A percentile compares a stretch with the other conserved stretches of the same genome.
Conservation (phyloP, 1,140 invertebrate species). For the Ostrea edulis region DNA sequence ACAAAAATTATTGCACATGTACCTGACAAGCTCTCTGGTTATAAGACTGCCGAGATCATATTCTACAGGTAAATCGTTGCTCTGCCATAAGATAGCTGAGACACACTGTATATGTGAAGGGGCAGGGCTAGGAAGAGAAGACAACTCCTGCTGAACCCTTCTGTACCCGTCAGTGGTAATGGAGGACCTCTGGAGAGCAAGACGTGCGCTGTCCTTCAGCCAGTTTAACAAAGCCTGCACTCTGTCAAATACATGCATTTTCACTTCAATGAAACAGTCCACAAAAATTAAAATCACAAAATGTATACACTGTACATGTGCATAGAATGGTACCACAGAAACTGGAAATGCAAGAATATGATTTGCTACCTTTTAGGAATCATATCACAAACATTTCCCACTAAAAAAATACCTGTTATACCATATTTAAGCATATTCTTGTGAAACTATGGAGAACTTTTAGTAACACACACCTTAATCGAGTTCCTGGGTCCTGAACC, state of each 20-base stretch:
- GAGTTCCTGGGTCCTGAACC: slow-evolving; percentile 76
- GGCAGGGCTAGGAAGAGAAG: slow-evolving; percentile 69
- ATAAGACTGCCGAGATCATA: slow-evolving; percentile 78
- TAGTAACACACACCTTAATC: slow-evolving; percentile 63
- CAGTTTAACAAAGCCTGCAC: slow-evolving; percentile 84
- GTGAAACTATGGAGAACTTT: neutral
- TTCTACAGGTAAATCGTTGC: slow-evolving; percentile 83
- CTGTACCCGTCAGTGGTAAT: slow-evolving; percentile 62
- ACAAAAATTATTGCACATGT: neutral
- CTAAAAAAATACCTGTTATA: too few relatives aligned
- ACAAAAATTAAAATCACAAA: neutral
- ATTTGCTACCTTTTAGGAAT: too few relatives aligned
- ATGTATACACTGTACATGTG: neutral
- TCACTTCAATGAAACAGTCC: neutral
- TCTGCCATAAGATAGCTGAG: slow-evolving; percentile 90
- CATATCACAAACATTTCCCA: too few relatives aligned
- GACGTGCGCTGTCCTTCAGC: slow-evolving; percentile 82
- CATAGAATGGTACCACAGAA: neutral
- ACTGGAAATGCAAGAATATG: too few relatives aligned
- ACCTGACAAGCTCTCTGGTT: slow-evolving; percentile 75
- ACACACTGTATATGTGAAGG: slow-evolving; percentile 85
- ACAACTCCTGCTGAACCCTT: slow-evolving; percentile 70
- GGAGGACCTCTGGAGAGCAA: slow-evolving; percentile 70
- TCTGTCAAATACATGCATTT: slow-evolving; percentile 67
- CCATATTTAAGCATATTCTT: neutral